These are phyloP conservation scores for Ptychobarbus kaznakovi DNA, from an alignment of 2,797 vertebrate species.

Conservation along the genomic window DNA sequence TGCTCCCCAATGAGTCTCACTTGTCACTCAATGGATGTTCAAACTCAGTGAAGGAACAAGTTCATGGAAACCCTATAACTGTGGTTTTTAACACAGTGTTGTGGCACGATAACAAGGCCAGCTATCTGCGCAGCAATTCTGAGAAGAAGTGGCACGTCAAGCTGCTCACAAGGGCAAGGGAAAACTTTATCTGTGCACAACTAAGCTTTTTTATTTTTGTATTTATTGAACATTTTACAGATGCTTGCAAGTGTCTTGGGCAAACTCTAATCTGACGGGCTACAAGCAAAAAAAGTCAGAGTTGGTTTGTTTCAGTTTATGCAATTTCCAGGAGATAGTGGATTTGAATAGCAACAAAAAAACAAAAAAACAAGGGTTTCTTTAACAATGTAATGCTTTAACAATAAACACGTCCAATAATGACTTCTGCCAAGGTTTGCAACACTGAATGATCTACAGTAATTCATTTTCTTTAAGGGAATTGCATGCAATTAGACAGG, in stretches of 20 bases:
- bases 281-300: background rate
- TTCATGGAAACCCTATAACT: background rate
- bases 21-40: constrained; percentile 24
- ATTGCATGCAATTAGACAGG: background rate
- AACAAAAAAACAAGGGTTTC: background rate
- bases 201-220: background rate
- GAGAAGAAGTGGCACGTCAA: background rate
- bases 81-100: constrained; percentile 8
- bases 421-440: background rate
- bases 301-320: background rate
- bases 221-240: background rate
- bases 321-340: background rate
- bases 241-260: constrained; percentile 8
- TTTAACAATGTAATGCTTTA: background rate
- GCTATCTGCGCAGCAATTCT: constrained; percentile 10
- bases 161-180: constrained; percentile 1
- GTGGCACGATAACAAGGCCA: constrained; percentile 17
- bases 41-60: constrained; percentile 8
- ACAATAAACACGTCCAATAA: background rate
- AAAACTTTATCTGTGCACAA: background rate
- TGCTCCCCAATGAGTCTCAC: constrained; percentile 30
- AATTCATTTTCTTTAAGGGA: background rate
- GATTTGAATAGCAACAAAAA: background rate
- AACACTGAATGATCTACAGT: background rate
- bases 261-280: background rate